phyloP scores from a whole-genome alignment of 2,113 vertebrate species.

The Ciconia boyciana region DNA sequence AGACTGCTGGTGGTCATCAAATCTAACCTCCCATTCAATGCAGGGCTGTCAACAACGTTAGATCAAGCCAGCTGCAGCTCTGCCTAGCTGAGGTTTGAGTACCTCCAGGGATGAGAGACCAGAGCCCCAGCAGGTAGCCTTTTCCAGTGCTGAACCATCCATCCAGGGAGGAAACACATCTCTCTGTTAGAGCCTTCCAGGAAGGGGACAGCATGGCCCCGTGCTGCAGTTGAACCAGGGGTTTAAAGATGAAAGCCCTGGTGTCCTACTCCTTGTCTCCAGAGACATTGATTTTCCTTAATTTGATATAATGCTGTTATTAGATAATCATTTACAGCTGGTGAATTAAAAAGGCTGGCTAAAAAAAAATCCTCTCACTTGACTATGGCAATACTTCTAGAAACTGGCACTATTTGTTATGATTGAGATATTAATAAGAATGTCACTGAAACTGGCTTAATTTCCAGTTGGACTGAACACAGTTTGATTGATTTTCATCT shows the following conservation, averaged over 20 bases:
- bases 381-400: not conserved
- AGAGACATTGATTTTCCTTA: not conserved
- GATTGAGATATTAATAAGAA: not conserved
- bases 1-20: not conserved
- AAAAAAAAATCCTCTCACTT: not conserved
- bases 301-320: not conserved
- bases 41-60: not conserved
- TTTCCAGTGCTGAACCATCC: not conserved
- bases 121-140: not conserved
- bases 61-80: not conserved
- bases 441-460: not conserved
- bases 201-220: not conserved
- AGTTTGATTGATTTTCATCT: not conserved
- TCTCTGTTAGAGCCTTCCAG: not conserved
- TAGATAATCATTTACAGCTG: not conserved
- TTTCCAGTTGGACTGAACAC: not conserved
- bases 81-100: not conserved
- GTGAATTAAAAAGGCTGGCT: not conserved
- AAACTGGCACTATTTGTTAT: not conserved
- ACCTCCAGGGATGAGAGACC: not conserved
- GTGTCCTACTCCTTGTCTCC: not conserved
- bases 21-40: rapidly evolving
- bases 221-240: not conserved
- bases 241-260: not conserved
- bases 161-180: not conserved